A percentile compares a stretch with the other conserved stretches of the same genome.
These are phyloP conservation scores for Dendrocincla fuliginosa DNA, from an alignment of 2,797 vertebrate genomes.

Conservation along the genomic window DNA sequence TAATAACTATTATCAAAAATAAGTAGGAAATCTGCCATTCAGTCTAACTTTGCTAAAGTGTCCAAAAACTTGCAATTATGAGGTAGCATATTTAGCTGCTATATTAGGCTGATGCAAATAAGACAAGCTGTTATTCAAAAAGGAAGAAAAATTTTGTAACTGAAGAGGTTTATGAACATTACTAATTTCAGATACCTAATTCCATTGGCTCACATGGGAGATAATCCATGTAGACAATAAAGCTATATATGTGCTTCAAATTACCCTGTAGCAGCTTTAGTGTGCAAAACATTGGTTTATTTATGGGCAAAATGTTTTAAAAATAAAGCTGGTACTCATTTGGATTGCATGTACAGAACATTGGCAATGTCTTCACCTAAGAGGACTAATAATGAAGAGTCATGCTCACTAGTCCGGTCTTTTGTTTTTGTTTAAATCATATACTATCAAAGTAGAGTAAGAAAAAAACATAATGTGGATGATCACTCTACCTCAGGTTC, in stretches of 20 bases:
- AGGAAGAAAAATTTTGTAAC: neutral
- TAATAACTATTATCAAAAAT: neutral
- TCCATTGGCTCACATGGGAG: neutral
- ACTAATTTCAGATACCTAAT: neutral
- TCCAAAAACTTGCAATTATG: neutral
- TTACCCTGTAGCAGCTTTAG: neutral
- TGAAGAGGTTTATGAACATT: neutral
- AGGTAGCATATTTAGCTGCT: neutral
- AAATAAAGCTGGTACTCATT: neutral
- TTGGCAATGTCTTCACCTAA: neutral
- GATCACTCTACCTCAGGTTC: neutral
- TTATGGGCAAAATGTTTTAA: neutral
- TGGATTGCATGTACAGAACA: accelerated
- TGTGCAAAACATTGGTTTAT: neutral
- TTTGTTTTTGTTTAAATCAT: neutral
- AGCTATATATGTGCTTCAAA: neutral
- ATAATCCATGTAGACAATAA: accelerated
- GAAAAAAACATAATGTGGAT: neutral
- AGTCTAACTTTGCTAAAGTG: neutral
- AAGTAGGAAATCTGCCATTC: neutral
- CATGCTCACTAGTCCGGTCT: neutral
- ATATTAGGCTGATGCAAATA: neutral
- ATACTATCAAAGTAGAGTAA: neutral
- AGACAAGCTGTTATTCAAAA: neutral
- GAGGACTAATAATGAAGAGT: neutral